These are phyloP conservation scores for Yponomeuta plumbellus DNA, from an alignment of 2,888 invertebrate species.

Conservation along the genomic window DNA sequence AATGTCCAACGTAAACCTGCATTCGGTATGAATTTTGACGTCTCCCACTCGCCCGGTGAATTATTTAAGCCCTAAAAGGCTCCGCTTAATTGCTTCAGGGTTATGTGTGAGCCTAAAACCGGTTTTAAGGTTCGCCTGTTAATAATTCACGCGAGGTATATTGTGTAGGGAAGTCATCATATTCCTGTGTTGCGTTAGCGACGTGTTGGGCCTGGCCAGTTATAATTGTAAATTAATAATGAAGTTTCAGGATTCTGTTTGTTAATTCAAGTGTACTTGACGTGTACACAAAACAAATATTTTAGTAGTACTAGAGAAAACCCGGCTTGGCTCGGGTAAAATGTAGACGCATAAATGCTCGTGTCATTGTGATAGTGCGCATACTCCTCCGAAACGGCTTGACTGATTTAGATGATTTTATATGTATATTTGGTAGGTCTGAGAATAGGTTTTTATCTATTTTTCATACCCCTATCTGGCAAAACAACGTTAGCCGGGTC, in stretches of 20 bases:
- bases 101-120: constrained; percentile 20
- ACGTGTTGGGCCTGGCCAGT: neutral
- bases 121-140: constrained; percentile 19
- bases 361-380: no score
- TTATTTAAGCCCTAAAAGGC: constrained; percentile 24
- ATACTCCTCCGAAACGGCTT: no score
- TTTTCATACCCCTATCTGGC: no score
- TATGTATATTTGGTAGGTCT: no score
- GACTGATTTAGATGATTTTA: no score
- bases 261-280: neutral
- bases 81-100: constrained; percentile 22
- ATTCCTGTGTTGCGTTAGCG: constrained; percentile 6
- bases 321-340: no score
- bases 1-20: constrained; percentile 2
- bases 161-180: constrained; percentile 17
- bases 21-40: constrained; percentile 21
- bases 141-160: constrained; percentile 18
- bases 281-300: neutral
- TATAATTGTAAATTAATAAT: neutral
- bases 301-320: neutral
- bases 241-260: neutral
- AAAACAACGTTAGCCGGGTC: no score
- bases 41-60: constrained; percentile 18
- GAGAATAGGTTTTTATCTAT: no score
- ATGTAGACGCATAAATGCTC: no score